Base-by-base conservation (phyloP, 2,797 vertebrate species). In the Kryptolebias ocellatus region DNA sequence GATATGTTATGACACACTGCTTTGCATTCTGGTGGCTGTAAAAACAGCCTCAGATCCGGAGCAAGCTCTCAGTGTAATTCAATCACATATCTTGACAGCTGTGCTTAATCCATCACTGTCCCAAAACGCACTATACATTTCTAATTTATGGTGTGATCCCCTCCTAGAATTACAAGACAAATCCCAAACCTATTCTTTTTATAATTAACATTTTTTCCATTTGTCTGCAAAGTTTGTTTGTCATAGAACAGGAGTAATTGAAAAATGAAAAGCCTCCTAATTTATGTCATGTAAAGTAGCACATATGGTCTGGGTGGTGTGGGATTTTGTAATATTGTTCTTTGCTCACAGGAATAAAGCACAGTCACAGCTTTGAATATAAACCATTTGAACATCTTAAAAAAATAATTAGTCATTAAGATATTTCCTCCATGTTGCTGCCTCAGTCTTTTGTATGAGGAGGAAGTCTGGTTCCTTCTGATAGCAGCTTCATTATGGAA, bases 341-440 rank as follows among this genome's bases (percentile, higher is more conserved):
- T 88, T 82, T 83, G 79, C 82, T 78, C 67, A 59, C 66, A 78
- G 63, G 83, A 86, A 84, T 82, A 88, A 88, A 89, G 77, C 55
- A 4, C 4, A 70, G 72, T 64, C 81, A 15, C 60, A 31, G 80
- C 77, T 81, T 86, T 86, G 80, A 83, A 78, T 72, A 72, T 67
- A 80, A 83, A 82, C 73, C 75, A 80, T 87, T 91, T 90, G 72
- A 77, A 85, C 86, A 83, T 84, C 79, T 85, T 85, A 75, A 86
- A 89, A 89, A 86, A 82, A 79, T 88, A 89, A 90, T 89, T 90
- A 87, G 75, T 87, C 83, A 87, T 82, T 78, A 81, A 81, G 85
- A 87, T 83, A 70, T 85, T 86, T 90, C 64, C 79, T 79, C 64
- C 59, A 46, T 75, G 75, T 76, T 79, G 77, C 83, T 46, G 76